A percentile compares a stretch with the other conserved stretches of the same genome.
Conservation (phyloP, 2,113 vertebrate genomes). For the Galemys pyrenaicus region DNA sequence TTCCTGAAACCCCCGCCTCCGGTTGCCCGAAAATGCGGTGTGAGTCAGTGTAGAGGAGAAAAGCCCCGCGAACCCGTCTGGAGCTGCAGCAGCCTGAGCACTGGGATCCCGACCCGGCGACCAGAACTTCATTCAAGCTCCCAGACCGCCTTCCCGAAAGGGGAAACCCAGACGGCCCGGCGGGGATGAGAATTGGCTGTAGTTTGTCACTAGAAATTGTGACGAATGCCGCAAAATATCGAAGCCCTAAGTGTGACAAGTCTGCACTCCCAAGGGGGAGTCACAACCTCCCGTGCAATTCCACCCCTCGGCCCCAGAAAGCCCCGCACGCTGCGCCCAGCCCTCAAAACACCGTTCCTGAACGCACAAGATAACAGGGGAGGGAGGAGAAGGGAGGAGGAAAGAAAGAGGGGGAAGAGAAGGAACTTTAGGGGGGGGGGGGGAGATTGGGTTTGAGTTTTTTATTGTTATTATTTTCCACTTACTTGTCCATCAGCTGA, state of each 20-base stretch:
- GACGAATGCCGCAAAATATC: not conserved
- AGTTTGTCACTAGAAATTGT: not conserved
- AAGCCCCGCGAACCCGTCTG: not conserved
- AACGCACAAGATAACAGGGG: conserved; percentile 40
- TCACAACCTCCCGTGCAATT: not conserved
- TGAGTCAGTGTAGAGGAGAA: conserved; percentile 31
- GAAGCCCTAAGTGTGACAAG: conserved; percentile 51
- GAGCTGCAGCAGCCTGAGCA: not conserved
- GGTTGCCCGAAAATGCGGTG: not conserved
- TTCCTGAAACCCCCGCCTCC: conserved; percentile 58
- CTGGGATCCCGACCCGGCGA: not conserved
- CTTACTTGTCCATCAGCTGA: conserved; percentile 91
- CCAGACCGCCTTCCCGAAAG: conserved; percentile 18
- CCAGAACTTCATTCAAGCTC: conserved; percentile 51
- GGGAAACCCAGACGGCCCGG: conserved; percentile 18
- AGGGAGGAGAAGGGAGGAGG: conserved; percentile 6
- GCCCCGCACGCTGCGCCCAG: not conserved
- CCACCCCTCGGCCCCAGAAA: not conserved
- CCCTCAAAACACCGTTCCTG: not conserved
- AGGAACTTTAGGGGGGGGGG: conserved; percentile 64
- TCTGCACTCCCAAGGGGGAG: not conserved
- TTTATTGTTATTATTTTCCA: conserved; percentile 69
- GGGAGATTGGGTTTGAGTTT: conserved; percentile 47
- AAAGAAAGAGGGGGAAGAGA: not conserved
- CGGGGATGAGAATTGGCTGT: conserved; percentile 35